These are phyloP conservation scores for Agriopis leucophaearia DNA, from an alignment of 2,888 invertebrate species.

Conservation along the genomic window DNA sequence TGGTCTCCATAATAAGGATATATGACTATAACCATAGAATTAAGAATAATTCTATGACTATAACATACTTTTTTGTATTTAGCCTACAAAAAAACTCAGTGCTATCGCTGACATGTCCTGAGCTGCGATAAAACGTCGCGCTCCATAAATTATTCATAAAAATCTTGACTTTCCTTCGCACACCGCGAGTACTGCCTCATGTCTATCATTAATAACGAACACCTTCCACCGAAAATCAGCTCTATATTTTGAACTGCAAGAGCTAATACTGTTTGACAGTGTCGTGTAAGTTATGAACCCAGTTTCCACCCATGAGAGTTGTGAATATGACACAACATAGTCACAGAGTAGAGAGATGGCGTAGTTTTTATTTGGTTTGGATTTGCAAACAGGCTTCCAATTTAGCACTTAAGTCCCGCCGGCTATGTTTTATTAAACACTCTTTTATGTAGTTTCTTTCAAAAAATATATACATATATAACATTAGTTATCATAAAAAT, in stretches of 20 bases:
- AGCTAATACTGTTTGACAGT: conserved; percentile 14
- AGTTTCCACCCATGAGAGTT: conserved; percentile 40
- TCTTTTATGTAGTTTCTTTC: not conserved
- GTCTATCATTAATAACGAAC: conserved; percentile 34
- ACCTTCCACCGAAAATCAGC: conserved; percentile 7
- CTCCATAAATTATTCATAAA: conserved; percentile 82
- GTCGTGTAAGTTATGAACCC: conserved; percentile 20
- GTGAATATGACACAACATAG: conserved; percentile 39
- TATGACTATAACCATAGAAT: too few species aligned
- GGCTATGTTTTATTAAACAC: not conserved
- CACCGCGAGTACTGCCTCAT: conserved; percentile 34
- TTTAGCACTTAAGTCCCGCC: conserved; percentile 4
- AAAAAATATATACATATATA: too few species aligned
- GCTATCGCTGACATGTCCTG: conserved; percentile 38
- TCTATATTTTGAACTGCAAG: conserved; percentile 6
- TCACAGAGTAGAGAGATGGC: conserved; percentile 21
- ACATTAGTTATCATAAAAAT: too few species aligned
- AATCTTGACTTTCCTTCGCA: conserved; percentile 67
- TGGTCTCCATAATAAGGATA: too few species aligned
- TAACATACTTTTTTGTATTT: not conserved
- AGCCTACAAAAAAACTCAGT: conserved; percentile 7
- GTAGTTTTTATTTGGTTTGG: conserved; percentile 12
- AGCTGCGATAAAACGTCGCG: conserved; percentile 69
- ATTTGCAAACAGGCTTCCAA: conserved; percentile 15
- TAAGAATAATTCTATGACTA: too few species aligned